Evolutionary conservation across 2,888 invertebrate genomes (phyloP).

Genomic region (Diogma glabrata): DNA sequence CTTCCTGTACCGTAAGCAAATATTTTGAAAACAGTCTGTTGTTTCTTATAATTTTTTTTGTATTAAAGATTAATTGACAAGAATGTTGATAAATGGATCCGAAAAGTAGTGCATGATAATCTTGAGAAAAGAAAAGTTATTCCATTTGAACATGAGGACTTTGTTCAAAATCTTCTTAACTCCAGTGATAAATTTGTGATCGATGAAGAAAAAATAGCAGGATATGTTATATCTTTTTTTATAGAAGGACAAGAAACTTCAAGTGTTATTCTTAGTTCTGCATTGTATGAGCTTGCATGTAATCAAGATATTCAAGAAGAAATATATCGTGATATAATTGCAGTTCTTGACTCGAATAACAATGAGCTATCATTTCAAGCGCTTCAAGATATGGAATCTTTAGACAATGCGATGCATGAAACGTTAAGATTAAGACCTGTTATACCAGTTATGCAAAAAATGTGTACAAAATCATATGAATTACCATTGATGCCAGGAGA

Average conservation of each 20-base stretch:
- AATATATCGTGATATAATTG: conserved; percentile 38
- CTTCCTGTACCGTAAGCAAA: background rate
- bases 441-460: conserved; percentile 15
- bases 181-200: conserved; percentile 35
- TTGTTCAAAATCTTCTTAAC: conserved; percentile 42
- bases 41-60: too few relatives aligned
- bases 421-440: conserved; percentile 24
- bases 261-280: conserved; percentile 42
- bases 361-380: conserved; percentile 42
- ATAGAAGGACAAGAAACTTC: conserved; percentile 49
- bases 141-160: conserved; percentile 39
- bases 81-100: background rate
- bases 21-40: too few relatives aligned
- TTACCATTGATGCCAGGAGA: conserved; percentile 8
- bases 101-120: conserved; percentile 35
- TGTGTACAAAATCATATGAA: conserved; percentile 16
- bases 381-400: conserved; percentile 42
- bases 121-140: conserved; percentile 33
- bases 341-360: conserved; percentile 34
- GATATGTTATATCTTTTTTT: conserved; percentile 46
- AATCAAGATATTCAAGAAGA: conserved; percentile 40
- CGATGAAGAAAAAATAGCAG: conserved; percentile 39
- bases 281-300: conserved; percentile 41
- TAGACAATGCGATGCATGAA: conserved; percentile 40
- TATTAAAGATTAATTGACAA: background rate